Base-by-base conservation (phyloP, 2,113 vertebrate species). In the Tachysurus vachellii region DNA sequence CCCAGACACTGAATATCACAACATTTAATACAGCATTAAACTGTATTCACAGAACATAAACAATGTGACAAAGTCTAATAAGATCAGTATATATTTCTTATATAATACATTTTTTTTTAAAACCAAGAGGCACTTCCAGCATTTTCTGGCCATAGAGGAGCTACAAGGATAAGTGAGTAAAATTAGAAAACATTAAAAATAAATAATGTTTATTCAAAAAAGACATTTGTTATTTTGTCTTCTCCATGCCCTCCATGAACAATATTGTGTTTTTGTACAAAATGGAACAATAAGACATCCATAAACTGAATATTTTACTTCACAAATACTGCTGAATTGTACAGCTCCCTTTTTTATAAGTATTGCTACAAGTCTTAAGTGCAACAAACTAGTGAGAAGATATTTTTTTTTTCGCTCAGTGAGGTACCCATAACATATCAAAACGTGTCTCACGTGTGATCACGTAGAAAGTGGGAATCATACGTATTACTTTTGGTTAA, bases 181-280 rank as follows among this genome's bases (percentile, higher is more conserved):
- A 95, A 95, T 97, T 97, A 97, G 96, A 97, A 96, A 97, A 97
- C 95, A 96, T 96, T 97, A 97, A 98, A 99, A 98, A 98, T 98
- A 99, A 98, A 98, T 98, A 98, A 96, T 95, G 95, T 95, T 91
- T 96, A 95, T 97, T 94, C 97, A 50, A 50, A 96, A 96, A 97
- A 97, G 95, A 96, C 93, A 94, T 94, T 94, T 93, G 91, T 93
- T 86, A 87, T 92, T 94, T 93, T 94, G 94, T 95, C 94, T 94
- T 91, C 94, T 94, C 95, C 94, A 21, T 76, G 56, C 80, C 56
- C 85, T 89, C 80, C 57, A 23, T 61, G 71, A 83, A 98, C 96
- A 97, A 95, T 95, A 95, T 96, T 95, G 96, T 59, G 96, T 95
- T 96, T 97, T 96, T 97, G 96, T 98, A 98, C 96, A 97, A 99